Percentiles rank a stretch among this genome's conserved stretches.
Conservation (phyloP, 2,888 invertebrate species). For the Blera fallax region DNA sequence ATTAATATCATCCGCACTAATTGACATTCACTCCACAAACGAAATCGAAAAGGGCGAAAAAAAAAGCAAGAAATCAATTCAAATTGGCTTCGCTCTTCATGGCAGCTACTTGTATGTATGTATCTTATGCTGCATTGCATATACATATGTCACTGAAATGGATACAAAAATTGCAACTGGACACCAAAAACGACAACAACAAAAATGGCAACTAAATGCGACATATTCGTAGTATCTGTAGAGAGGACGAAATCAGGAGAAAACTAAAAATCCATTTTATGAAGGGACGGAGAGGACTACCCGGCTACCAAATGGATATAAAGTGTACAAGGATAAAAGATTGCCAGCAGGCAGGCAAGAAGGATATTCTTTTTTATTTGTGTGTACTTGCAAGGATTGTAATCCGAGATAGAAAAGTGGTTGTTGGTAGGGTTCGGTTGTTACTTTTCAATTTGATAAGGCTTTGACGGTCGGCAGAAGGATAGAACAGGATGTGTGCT, state of each 20-base stretch:
- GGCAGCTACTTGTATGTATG: not conserved
- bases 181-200: not conserved
- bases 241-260: not conserved
- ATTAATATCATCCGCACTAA: conserved; percentile 4
- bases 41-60: not conserved
- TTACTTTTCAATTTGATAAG: conserved; percentile 2
- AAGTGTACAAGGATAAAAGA: conserved; percentile 22
- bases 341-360: conserved; percentile 2
- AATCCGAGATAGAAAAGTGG: conserved; percentile 2
- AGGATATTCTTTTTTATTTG: conserved; percentile 14
- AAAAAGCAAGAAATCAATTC: not conserved
- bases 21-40: not conserved
- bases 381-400: not conserved
- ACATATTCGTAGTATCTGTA: not conserved
- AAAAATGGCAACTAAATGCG: not conserved
- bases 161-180: not conserved
- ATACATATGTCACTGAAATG: not conserved
- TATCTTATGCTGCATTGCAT: not conserved
- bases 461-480: not conserved
- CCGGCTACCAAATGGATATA: conserved; percentile 4
- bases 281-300: not conserved
- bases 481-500: not conserved
- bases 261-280: not conserved
- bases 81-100: not conserved
- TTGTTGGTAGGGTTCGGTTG: not conserved